Conservation (phyloP, 2,888 invertebrate species). For the Coleophora flavipennella region DNA sequence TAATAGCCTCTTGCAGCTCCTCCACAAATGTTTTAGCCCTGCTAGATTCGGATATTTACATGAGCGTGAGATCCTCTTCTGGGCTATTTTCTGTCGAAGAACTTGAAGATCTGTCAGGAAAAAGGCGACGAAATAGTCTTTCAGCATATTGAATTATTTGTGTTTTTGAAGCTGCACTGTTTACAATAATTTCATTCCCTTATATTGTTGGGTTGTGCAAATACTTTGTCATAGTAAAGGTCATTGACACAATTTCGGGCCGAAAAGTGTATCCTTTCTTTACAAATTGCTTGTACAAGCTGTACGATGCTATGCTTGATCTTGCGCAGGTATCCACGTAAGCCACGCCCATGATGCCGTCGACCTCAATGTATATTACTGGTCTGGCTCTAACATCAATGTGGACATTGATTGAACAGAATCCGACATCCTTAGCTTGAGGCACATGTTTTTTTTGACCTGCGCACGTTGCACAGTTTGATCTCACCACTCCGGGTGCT, state of each 20-base stretch:
- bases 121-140: no score
- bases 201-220: no score
- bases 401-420: constrained; percentile 5
- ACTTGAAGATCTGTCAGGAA: no score
- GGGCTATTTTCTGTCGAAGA: no score
- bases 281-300: constrained; percentile 5
- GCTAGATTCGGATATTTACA: no score
- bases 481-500: constrained; percentile 10
- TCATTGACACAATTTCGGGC: constrained; percentile 6
- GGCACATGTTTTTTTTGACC: background rate
- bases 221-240: no score
- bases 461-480: constrained; percentile 8
- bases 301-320: constrained; percentile 11
- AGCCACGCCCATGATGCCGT: constrained; percentile 2
- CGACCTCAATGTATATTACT: constrained; percentile 6
- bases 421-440: constrained; percentile 3
- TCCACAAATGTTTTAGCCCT: no score
- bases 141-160: no score
- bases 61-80: no score
- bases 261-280: constrained; percentile 5
- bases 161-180: no score
- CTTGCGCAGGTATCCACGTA: constrained; percentile 13
- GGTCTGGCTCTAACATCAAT: constrained; percentile 9
- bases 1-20: no score
- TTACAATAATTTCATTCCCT: no score